Conservation (phyloP, 1,140 invertebrate species). For the Achatina immaculata region DNA sequence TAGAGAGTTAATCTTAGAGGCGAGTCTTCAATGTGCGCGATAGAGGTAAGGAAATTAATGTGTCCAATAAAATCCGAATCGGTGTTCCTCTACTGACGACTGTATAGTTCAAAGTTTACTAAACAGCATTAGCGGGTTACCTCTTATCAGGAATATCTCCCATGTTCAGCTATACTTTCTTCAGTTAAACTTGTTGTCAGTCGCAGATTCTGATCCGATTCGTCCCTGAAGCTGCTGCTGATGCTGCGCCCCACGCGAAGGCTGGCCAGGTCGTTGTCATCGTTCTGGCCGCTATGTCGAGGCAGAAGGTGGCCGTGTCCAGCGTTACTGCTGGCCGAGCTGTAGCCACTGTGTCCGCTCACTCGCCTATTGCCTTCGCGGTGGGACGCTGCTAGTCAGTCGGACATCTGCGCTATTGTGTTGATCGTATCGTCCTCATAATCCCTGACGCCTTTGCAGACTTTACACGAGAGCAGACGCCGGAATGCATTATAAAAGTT, state of each 20-base stretch:
- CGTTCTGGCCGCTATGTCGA: neutral
- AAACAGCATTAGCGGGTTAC: neutral
- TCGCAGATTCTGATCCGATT: neutral
- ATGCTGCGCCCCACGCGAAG: conserved; percentile 31
- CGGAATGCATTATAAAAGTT: conserved; percentile 92
- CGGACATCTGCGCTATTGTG: conserved; percentile 46
- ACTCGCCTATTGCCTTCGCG: conserved; percentile 36
- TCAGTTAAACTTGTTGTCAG: neutral
- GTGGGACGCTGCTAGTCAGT: conserved; percentile 49
- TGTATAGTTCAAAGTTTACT: neutral
- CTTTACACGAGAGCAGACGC: conserved; percentile 60
- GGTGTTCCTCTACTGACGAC: neutral
- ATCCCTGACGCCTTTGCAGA: conserved; percentile 60
- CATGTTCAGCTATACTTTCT: neutral
- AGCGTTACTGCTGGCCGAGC: conserved; percentile 19
- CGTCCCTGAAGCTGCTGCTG: conserved; percentile 1
- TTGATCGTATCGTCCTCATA: conserved; percentile 55
- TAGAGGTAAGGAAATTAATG: too few relatives aligned
- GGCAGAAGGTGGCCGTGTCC: neutral
- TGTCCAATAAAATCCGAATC: too few relatives aligned
- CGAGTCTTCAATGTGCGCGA: too few relatives aligned
- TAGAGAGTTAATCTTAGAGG: too few relatives aligned
- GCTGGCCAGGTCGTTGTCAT: neutral
- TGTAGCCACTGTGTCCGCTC: conserved; percentile 21
- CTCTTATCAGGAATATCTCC: neutral